Evolutionary conservation across 2,797 vertebrate genomes (phyloP).

Genomic region (Podargus strigoides): DNA sequence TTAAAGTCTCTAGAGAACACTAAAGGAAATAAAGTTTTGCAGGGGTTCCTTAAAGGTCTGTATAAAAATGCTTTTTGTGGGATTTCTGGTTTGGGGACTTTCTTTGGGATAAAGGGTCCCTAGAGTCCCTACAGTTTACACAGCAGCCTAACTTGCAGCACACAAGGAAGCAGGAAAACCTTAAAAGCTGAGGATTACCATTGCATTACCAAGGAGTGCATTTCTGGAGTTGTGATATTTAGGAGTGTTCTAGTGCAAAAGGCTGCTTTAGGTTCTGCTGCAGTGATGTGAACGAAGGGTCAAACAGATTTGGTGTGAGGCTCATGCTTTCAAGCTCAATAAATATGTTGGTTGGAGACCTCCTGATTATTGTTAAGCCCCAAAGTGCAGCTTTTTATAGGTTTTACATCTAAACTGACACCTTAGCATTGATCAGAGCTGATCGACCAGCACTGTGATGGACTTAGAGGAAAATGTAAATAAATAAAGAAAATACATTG

Average conservation of each 20-base stretch:
- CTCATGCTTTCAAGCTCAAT: background rate
- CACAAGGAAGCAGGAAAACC: background rate
- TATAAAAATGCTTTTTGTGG: background rate
- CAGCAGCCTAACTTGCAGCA: background rate
- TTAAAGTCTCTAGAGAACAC: background rate
- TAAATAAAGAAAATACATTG: background rate
- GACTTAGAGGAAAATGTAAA: background rate
- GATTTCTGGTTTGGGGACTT: background rate
- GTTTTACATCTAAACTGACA: background rate
- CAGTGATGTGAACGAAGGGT: background rate
- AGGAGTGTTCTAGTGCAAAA: background rate
- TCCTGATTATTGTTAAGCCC: background rate
- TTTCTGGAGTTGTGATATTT: background rate
- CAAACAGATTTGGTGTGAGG: background rate
- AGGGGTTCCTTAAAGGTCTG: background rate
- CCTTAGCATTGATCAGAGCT: slow-evolving; percentile 1
- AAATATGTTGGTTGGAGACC: background rate
- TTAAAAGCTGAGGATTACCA: background rate
- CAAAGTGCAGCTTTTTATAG: slow-evolving; percentile 13
- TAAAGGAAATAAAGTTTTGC: background rate
- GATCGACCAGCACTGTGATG: background rate
- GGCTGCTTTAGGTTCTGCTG: background rate
- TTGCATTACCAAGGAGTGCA: background rate
- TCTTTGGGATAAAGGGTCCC: background rate
- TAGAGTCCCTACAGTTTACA: background rate